These are phyloP conservation scores for Myotis myotis DNA, from an alignment of 2,797 vertebrate genomes.

Conservation along the genomic window DNA sequence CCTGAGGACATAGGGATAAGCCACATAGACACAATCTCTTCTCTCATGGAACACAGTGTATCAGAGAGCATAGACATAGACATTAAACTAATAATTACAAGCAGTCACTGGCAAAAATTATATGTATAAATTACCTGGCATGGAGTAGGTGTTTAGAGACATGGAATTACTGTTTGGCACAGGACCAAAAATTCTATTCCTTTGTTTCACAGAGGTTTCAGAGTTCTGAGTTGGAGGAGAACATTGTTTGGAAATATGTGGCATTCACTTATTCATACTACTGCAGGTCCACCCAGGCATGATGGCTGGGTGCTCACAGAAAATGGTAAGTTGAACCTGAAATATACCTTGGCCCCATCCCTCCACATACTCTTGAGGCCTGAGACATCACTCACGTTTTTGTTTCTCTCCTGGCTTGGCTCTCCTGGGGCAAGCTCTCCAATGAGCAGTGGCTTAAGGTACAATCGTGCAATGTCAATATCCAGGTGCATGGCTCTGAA, in stretches of 20 bases:
- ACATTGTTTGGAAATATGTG: not conserved
- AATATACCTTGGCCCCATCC: not conserved
- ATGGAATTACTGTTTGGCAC: not conserved
- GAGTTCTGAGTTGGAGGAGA: not conserved
- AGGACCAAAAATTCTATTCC: not conserved
- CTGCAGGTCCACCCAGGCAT: not conserved
- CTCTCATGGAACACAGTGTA: not conserved
- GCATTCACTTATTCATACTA: not conserved
- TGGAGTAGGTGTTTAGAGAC: not conserved
- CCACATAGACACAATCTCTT: not conserved
- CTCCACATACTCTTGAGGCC: not conserved
- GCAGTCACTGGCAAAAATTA: not conserved
- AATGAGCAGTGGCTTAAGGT: conserved; percentile 81
- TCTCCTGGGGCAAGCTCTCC: conserved; percentile 84
- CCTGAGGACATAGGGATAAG: not conserved
- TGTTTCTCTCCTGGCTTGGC: conserved; percentile 83
- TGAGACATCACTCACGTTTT: conserved; percentile 81
- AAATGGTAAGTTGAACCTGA: not conserved
- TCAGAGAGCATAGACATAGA: not conserved
- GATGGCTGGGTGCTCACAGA: not conserved
- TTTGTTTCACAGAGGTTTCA: not conserved
- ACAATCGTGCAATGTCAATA: conserved; percentile 70
- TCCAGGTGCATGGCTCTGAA: conserved; percentile 81
- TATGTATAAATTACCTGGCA: not conserved
- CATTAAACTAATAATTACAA: not conserved